Percentiles rank a stretch among this genome's conserved stretches.
Evolutionary conservation across 2,888 invertebrate genomes (phyloP).

Genomic region (Augiades crinisus): DNA sequence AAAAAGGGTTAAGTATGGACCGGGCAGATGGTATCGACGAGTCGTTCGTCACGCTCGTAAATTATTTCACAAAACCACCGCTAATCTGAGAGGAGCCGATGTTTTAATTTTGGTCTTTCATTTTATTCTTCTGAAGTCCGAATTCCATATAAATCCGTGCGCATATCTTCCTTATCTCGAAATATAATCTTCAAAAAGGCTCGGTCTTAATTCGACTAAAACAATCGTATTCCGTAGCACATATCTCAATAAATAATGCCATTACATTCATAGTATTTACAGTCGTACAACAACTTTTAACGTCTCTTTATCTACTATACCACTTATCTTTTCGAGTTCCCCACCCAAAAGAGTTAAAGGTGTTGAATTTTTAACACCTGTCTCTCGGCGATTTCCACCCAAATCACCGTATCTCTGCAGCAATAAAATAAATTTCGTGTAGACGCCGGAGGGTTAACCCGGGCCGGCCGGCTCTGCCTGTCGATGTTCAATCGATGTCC

Average conservation of each 20-base stretch:
- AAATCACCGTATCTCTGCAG: slow-evolving; percentile 77
- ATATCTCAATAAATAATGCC: slow-evolving; percentile 49
- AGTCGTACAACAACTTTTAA: slow-evolving; percentile 58
- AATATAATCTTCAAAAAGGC: slow-evolving; percentile 50
- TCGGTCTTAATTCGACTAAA: slow-evolving; percentile 52
- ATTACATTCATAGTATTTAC: slow-evolving; percentile 68
- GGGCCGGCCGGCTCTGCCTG: slow-evolving; percentile 52
- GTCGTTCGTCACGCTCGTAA: slow-evolving; percentile 79
- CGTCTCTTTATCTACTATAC: slow-evolving; percentile 69
- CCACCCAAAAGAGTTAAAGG: slow-evolving; percentile 67
- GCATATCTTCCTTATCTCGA: slow-evolving; percentile 58
- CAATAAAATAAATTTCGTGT: slow-evolving; percentile 80
- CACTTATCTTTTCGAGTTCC: slow-evolving; percentile 64
- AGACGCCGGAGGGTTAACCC: slow-evolving; percentile 76
- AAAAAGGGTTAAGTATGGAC: slow-evolving; percentile 76
- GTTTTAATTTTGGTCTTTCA: slow-evolving; percentile 74
- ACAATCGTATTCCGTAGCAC: slow-evolving; percentile 56
- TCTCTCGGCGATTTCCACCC: slow-evolving; percentile 75
- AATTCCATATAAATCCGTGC: slow-evolving; percentile 61
- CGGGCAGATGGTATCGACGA: slow-evolving; percentile 77
- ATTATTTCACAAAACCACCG: slow-evolving; percentile 78
- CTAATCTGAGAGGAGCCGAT: slow-evolving; percentile 72
- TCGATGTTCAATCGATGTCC: slow-evolving; percentile 79
- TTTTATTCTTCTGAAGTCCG: slow-evolving; percentile 55
- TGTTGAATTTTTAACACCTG: slow-evolving; percentile 80